These are phyloP conservation scores for Neomonachus schauinslandi DNA, from an alignment of 2,113 vertebrate genomes.

Conservation along the genomic window DNA sequence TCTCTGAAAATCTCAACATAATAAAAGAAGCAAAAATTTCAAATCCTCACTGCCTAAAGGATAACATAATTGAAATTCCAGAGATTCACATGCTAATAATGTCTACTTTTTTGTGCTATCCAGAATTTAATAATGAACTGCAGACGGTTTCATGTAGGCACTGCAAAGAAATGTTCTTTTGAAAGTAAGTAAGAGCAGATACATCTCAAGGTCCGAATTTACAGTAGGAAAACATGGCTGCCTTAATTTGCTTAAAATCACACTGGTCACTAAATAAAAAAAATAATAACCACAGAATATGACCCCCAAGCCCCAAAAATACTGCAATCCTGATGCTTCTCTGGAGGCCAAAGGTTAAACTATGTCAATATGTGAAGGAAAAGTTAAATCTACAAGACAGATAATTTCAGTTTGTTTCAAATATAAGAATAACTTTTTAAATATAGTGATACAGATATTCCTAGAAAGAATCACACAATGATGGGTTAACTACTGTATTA, in stretches of 20 bases:
- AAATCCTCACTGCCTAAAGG: background rate
- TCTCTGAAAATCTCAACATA: conserved; percentile 51
- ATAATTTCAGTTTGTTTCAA: conserved; percentile 44
- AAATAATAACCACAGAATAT: background rate
- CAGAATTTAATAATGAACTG: conserved; percentile 55
- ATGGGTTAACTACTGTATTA: background rate
- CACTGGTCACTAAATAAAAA: background rate
- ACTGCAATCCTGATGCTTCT: conserved; percentile 5
- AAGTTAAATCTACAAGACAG: conserved; percentile 6
- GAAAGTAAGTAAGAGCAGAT: conserved; percentile 37
- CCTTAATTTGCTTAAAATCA: conserved; percentile 47
- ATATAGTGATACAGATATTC: background rate
- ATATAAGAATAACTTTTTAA: background rate
- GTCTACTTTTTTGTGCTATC: background rate
- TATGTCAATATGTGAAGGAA: background rate
- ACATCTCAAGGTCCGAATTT: conserved; percentile 45
- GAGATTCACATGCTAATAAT: background rate
- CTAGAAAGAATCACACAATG: conserved; percentile 1
- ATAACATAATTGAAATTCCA: conserved; percentile 52
- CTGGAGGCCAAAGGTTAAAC: conserved; percentile 34
- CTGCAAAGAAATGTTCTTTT: conserved; percentile 43
- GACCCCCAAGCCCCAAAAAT: background rate
- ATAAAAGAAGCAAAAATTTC: conserved; percentile 41
- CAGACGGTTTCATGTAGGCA: background rate
- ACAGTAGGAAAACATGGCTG: conserved; percentile 5